Evolutionary conservation across 2,888 invertebrate genomes (phyloP).

Genomic region (Meta bourneti): DNA sequence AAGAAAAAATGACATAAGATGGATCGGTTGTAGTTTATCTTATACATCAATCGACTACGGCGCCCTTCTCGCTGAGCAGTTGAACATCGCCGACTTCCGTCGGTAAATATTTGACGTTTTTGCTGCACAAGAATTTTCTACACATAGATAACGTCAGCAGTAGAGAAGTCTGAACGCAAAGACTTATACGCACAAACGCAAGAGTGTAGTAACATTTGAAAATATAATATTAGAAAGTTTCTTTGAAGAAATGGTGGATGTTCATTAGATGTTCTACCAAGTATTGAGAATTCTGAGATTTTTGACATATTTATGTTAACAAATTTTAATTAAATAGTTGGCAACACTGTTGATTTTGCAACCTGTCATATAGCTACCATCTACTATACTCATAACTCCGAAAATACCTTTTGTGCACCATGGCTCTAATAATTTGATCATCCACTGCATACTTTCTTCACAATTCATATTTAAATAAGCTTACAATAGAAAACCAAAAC

Average conservation of each 20-base stretch:
- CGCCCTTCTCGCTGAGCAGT: constrained; percentile 55
- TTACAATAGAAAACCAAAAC: no score
- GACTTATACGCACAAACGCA: no score
- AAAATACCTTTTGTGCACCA: no score
- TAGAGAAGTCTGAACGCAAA: not conserved
- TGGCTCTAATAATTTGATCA: no score
- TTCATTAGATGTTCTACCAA: not conserved
- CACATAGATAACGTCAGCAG: not conserved
- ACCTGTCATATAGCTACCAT: no score
- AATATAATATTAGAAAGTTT: not conserved
- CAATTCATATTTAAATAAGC: no score
- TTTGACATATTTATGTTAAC: no score
- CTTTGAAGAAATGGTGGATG: not conserved
- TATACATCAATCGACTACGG: constrained; percentile 70
- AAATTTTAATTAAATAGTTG: no score
- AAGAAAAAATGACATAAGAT: constrained; percentile 69
- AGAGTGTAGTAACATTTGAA: not conserved
- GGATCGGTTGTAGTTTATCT: constrained; percentile 74
- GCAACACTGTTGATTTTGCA: no score
- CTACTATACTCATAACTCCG: no score
- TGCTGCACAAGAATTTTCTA: constrained; percentile 53
- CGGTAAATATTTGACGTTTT: constrained; percentile 70
- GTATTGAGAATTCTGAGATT: not conserved
- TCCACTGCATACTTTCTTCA: no score
- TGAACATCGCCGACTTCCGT: constrained; percentile 68